Conservation (phyloP, 1,140 invertebrate genomes). For the Samia ricini region DNA sequence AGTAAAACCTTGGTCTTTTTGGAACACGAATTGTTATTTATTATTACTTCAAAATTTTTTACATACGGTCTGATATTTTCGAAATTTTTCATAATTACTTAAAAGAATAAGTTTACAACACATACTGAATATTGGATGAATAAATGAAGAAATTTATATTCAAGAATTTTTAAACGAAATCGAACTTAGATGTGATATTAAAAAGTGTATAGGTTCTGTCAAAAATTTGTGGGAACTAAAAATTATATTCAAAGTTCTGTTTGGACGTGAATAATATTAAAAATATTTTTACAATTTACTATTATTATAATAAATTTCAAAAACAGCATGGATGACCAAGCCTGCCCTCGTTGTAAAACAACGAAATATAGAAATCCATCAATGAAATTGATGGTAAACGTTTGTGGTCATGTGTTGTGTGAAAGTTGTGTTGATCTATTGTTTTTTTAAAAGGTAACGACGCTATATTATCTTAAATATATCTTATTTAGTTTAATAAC, state of each 20-base stretch:
- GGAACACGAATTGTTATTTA: too few relatives aligned
- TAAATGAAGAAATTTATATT: too few relatives aligned
- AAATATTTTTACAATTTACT: not conserved
- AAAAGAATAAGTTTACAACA: too few relatives aligned
- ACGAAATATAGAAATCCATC: slow-evolving; percentile 99
- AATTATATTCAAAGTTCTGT: not conserved
- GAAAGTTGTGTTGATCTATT: slow-evolving; percentile 97
- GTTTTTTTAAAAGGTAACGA: slow-evolving; percentile 92
- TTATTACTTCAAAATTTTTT: too few relatives aligned
- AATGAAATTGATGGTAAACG: slow-evolving; percentile 98
- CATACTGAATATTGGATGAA: too few relatives aligned
- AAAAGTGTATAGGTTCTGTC: too few relatives aligned
- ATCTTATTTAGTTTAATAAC: not conserved
- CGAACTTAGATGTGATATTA: too few relatives aligned
- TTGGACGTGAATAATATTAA: not conserved
- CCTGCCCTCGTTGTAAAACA: slow-evolving; percentile 98
- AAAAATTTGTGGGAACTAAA: not conserved
- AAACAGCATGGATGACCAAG: slow-evolving; percentile 88
- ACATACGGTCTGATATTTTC: too few relatives aligned
- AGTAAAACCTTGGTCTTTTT: too few relatives aligned
- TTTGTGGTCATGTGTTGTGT: slow-evolving; percentile 98
- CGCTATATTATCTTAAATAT: not conserved
- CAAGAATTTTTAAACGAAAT: too few relatives aligned
- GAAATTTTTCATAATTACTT: too few relatives aligned
- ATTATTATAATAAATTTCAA: not conserved